Base-by-base conservation (phyloP, 2,113 vertebrate species). In the Myiozetetes cayanensis region DNA sequence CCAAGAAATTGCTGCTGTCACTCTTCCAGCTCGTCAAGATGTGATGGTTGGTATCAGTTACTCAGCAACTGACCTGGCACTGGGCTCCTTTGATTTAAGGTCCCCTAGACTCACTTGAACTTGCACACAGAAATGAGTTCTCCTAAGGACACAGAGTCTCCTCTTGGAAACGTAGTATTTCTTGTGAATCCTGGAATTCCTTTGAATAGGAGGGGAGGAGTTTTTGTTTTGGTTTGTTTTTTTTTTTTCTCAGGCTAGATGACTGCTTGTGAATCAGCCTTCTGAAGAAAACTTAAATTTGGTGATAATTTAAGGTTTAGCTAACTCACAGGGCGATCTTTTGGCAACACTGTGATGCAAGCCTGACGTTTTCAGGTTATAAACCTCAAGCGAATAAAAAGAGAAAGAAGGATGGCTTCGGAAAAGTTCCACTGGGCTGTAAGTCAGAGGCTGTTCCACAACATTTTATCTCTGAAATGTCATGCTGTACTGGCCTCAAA, bases 391-490 rank as follows among this genome's bases (percentile, higher is more conserved):
- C 62, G 85, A 95, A 84, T 90, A 81, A 85, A 92, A 89, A 12
- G 12, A 68, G 44, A 81, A 76, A 87, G 88, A 94, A 94, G 86
- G 75, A 96, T 58, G 74, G 53, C 83, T 94, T 90, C 85, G 0
- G 90, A 96, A 93, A 95, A 96, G 93, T 95, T 97, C 92, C 83
- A 35, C 8, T 10, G 35, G 90, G 65, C 90, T 92, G 41, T 50
- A 97, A 96, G 94, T 96, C 96, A 95, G 94, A 90, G 86, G 89
- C 77, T 94, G 93, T 89, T 95, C 96, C 90, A 93, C 94, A 95
- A 92, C 92, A 94, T 94, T 96, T 96, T 95, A 90, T 96, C 95
- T 97, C 91, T 83, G 81, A 96, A 97, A 97, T 97, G 96, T 97
- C 93, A 96, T 43, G 89, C 86, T 96, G 95, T 95, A 93, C 96